phyloP scores from a whole-genome alignment of 2,113 vertebrate genomes.

The Rhineura floridana region DNA sequence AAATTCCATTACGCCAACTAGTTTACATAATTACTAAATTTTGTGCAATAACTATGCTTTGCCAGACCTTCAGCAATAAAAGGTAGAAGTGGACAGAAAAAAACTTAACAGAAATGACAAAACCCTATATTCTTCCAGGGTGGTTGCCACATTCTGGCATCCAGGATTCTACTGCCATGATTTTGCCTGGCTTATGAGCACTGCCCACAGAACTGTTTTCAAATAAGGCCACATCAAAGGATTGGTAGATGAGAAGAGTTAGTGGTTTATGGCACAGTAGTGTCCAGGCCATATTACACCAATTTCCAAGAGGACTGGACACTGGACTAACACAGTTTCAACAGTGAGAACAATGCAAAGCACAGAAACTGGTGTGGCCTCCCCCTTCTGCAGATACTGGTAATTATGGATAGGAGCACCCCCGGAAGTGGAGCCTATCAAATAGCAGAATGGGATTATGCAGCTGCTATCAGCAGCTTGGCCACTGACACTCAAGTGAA shows the following conservation, averaged over 20 bases:
- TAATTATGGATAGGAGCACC: no score
- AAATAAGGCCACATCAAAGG: background rate
- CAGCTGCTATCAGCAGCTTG: background rate
- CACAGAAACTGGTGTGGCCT: background rate
- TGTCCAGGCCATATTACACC: background rate
- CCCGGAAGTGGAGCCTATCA: background rate
- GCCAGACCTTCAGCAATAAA: background rate
- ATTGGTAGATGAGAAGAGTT: no score
- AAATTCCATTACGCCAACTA: background rate
- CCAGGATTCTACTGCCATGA: background rate
- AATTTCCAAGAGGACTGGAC: background rate
- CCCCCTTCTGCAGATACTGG: no score
- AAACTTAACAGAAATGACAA: background rate
- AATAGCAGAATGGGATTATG: background rate
- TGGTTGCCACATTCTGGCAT: background rate
- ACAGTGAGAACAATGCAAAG: background rate
- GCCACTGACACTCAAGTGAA: background rate
- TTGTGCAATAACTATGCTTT: background rate
- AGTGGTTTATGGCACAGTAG: background rate
- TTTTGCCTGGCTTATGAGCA: background rate
- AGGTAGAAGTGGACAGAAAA: background rate
- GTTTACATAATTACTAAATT: background rate
- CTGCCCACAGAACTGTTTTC: background rate
- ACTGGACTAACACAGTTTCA: background rate
- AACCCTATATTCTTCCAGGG: background rate